These are phyloP conservation scores for Clarias laeviceps DNA, from an alignment of 2,797 vertebrate species.

Conservation along the genomic window DNA sequence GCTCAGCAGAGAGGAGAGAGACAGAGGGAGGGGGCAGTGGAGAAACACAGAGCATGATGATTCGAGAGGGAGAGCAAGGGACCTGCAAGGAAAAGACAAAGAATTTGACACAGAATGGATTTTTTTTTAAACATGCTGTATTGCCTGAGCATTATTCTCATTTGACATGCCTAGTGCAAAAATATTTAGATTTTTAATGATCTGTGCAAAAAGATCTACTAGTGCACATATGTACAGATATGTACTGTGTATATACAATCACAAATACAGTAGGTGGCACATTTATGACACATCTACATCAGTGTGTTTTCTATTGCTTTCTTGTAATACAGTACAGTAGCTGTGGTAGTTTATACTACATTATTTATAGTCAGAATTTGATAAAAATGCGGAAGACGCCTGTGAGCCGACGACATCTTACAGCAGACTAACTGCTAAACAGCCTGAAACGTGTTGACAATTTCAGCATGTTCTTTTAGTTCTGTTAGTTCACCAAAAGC, in stretches of 20 bases:
- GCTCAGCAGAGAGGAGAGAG: not conserved
- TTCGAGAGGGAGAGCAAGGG: not conserved
- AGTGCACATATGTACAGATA: not conserved
- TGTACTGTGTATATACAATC: not conserved
- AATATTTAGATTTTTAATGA: not conserved
- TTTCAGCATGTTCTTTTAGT: not conserved
- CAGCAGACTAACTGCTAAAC: not conserved
- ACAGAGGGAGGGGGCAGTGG: not conserved
- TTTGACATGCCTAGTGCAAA: conserved; percentile 11
- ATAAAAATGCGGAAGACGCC: not conserved
- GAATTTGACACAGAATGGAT: not conserved
- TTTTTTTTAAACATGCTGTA: not conserved
- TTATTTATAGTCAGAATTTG: not conserved
- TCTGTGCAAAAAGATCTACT: not conserved
- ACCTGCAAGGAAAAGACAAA: not conserved
- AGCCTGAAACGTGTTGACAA: not conserved
- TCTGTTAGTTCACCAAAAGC: not conserved
- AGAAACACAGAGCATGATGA: not conserved
- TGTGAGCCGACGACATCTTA: not conserved
- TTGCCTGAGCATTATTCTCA: not conserved
- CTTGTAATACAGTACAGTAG: too few species aligned
- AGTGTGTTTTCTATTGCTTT: not conserved
- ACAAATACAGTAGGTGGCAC: not conserved
- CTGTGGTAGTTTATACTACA: not conserved
- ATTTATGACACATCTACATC: not conserved